phyloP scores from a whole-genome alignment of 2,113 vertebrate species.

The Crotalus helleri region DNA sequence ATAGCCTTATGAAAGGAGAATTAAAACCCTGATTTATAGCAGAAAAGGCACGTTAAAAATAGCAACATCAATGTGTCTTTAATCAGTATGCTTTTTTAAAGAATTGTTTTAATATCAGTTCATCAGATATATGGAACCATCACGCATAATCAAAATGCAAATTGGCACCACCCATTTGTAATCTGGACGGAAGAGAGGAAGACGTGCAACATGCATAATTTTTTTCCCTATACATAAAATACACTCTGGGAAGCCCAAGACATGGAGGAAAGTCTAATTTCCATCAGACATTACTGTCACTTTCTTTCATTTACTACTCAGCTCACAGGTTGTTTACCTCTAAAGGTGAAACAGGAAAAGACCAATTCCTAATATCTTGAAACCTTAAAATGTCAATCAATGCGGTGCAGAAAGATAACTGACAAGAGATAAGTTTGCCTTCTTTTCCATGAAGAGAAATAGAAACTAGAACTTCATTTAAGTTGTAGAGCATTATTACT shows the following conservation, averaged over 20 bases:
- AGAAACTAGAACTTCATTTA: not conserved
- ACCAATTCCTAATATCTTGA: not conserved
- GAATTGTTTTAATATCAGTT: slow-evolving; percentile 61
- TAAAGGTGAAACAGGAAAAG: not conserved
- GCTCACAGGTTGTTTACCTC: not conserved
- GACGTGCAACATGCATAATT: not conserved
- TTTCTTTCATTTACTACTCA: not conserved
- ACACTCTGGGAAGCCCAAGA: slow-evolving; percentile 26
- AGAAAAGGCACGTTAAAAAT: slow-evolving; percentile 60
- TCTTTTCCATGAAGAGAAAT: not conserved
- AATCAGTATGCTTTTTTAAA: slow-evolving; percentile 60
- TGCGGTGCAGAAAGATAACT: not conserved
- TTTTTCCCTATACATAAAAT: slow-evolving; percentile 22
- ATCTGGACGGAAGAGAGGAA: slow-evolving; percentile 30
- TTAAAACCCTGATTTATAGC: slow-evolving; percentile 52
- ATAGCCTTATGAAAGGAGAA: slow-evolving; percentile 24
- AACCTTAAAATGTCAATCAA: not conserved
- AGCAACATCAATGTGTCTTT: slow-evolving; percentile 45
- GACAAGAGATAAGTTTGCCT: not conserved
- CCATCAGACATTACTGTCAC: not conserved
- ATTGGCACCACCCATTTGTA: slow-evolving; percentile 53
- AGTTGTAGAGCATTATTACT: not conserved
- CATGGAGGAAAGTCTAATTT: not conserved
- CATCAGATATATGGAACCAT: slow-evolving; percentile 58
- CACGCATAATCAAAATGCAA: slow-evolving; percentile 64